Evolutionary conservation across 2,113 vertebrate species (phyloP), one percentile per base, ranked within the genome.

Genomic region (Gulo gulo): DNA sequence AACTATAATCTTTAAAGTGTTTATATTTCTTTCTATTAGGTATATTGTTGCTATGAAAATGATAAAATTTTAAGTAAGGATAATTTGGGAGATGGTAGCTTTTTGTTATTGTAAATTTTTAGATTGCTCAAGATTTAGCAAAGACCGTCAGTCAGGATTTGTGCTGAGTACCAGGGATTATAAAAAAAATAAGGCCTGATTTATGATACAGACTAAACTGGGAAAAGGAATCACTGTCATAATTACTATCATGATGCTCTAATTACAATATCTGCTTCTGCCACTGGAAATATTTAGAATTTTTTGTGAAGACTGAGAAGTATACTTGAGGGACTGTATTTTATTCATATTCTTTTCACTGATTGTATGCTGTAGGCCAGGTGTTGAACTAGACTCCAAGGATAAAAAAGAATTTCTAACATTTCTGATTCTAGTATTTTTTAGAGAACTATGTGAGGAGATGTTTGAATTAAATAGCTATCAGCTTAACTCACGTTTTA

Each of bases 1-100:
- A 85, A 21, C 20, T 83, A 47, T 88, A 74, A 45, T 95, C 9
- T 79, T 84, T 74, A 90, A 95, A 89, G n/a, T 36, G 0, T 47
- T 63, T 65, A 20, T 24, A 42, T 82, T 76, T 92, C 9, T 74
- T 88, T 73, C 1, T 67, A 16, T 65, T 83, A 71, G 8, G 3
- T n/a, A 1, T 84, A 45, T 86, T 23, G 85, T 63, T 97, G 93
- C 42, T 88, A 18, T 93, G 50, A 78, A 93, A 61, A 93, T 76
- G 26, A 23, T 69, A 89, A 88, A 39, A 45, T 85, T 94, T 92
- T 92, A 92, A 93, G 5, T 95, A 80, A 16, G 80, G 47, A 50
- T 73, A 80, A 39, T 50, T 85, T 67, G 21, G n/a, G 42, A 36
- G 14, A 24, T 10, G 34, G 36, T 50, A 61, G 21, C 29, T 59